Base-by-base conservation (phyloP, 2,797 vertebrate genomes). In the Fistularia commersonii region DNA sequence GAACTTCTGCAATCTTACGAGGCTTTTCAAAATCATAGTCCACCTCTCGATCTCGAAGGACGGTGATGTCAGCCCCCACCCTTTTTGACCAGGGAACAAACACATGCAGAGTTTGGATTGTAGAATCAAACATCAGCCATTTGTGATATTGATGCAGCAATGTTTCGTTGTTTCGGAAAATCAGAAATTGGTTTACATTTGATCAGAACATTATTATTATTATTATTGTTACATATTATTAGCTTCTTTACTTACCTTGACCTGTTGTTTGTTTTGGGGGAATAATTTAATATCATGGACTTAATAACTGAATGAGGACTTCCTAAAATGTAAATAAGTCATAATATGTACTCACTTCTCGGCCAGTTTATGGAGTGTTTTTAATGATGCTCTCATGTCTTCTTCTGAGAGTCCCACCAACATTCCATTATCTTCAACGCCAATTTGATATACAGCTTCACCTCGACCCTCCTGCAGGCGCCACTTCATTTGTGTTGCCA, bases 401-500 rank as follows among this genome's bases (percentile, higher is more conserved):
- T 95, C 93, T 74, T 97, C 95, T 0, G 95, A 91, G 49, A 99
- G 90, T 49, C 97, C 97, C 72, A 95, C 96, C 69, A 98, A 87
- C 84, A 99, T 91, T 55, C 96, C 96, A 0, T 97, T 98, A 78
- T 99, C 97, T 85, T 98, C 96, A 7, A 99, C 96, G 0, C 96
- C 96, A 3, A 99, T 99, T 83, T 99, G 97, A 83, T 99, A 98
- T 61, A 99, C 95, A 0, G 97, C 97, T 87, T 99, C 96, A 0
- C 97, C 97, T 0, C 92, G 91, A 55, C 97, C 97, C 76, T 99
- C 97, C 81, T 99, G 97, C 3, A 98, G 91, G 3, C 96, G 84
- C 97, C 96, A 98, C 87, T 99, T 99, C 97, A 99, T 97, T 81
- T 99, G 97, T 0, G 97, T 99, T 64, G 95, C 96, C 74, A 99